Percentiles rank a stretch among this genome's conserved stretches.
phyloP scores from a whole-genome alignment of 2,797 vertebrate genomes.

The Hyperoplus immaculatus region DNA sequence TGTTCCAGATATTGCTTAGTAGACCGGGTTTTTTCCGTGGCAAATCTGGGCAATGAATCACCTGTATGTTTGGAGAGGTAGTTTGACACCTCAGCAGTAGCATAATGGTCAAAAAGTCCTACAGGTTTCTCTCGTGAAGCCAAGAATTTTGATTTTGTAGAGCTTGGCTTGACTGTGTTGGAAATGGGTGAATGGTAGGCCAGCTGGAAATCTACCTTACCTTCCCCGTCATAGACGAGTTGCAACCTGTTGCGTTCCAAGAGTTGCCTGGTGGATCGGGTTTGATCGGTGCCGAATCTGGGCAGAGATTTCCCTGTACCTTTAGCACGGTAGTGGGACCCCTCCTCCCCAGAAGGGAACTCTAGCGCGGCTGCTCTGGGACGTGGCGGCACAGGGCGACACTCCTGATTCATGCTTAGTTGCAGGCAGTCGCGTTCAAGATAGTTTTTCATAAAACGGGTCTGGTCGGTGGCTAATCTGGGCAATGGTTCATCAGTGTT shows the following conservation, averaged over 20 bases:
- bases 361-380: background rate
- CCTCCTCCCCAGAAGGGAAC: background rate
- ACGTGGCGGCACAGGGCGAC: background rate
- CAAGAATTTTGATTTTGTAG: background rate
- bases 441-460: background rate
- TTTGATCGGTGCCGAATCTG: background rate
- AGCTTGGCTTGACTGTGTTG: background rate
- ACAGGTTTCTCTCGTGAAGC: background rate
- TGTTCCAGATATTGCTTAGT: background rate
- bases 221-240: background rate
- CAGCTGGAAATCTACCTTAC: background rate
- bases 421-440: background rate
- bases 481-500: background rate
- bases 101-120: background rate
- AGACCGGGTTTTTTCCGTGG: background rate
- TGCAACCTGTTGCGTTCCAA: background rate
- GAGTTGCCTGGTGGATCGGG: background rate
- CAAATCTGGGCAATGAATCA: background rate
- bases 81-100: background rate
- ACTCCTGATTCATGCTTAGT: background rate
- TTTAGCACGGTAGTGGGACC: background rate
- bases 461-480: background rate
- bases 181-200: background rate
- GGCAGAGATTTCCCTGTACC: too few relatives aligned
- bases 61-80: background rate